Percentiles rank a stretch among this genome's conserved stretches.
These are phyloP conservation scores for Regulus satrapa DNA, from an alignment of 2,113 vertebrate species.

Conservation along the genomic window DNA sequence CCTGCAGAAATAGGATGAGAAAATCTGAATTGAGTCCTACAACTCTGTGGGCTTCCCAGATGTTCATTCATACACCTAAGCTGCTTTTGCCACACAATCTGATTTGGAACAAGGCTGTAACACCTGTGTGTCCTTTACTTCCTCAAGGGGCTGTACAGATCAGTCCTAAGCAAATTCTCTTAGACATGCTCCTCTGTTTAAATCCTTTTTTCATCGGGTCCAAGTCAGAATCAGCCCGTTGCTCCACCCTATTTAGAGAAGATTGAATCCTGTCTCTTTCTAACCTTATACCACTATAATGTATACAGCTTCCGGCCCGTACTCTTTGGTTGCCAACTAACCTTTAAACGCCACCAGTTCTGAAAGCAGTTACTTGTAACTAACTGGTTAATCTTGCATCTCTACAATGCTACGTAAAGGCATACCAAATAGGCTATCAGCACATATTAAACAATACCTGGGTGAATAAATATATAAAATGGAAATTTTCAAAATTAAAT, in stretches of 20 bases:
- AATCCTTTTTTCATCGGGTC: background rate
- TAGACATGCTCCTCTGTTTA: background rate
- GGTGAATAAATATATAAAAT: background rate
- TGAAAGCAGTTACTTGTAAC: background rate
- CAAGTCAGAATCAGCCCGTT: background rate
- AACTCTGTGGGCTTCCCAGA: background rate
- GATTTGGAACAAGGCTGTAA: background rate
- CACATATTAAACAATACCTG: background rate
- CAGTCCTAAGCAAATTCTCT: background rate
- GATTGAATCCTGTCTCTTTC: background rate
- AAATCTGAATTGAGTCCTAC: background rate
- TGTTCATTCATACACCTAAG: background rate
- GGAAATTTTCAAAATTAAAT: background rate
- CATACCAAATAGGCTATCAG: background rate
- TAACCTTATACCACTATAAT: background rate
- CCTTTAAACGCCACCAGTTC: background rate
- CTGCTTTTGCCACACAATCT: background rate
- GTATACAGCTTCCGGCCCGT: background rate
- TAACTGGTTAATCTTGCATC: background rate
- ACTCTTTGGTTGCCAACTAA: background rate
- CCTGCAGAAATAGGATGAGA: background rate
- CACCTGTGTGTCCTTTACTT: rapidly evolving
- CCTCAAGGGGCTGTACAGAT: background rate
- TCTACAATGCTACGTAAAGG: background rate
- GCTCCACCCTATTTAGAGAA: background rate